Base-by-base conservation (phyloP, 1,140 invertebrate species). In the Linepithema humile region DNA sequence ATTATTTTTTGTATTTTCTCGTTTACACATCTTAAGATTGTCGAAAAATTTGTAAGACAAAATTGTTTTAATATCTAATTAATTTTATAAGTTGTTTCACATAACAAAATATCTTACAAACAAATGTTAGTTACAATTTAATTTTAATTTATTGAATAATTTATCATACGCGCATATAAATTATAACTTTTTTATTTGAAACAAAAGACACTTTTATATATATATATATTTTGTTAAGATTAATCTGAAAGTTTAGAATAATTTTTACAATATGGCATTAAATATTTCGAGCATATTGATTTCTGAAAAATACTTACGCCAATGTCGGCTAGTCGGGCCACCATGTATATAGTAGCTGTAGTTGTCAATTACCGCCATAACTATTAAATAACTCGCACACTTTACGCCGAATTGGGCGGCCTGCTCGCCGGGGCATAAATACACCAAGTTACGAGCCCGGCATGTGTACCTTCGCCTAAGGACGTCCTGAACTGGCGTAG, bases 371-470 rank as follows among this genome's bases (percentile, higher is more conserved):
- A 60, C n/a, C 43, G 82, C 73, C 73, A 23, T 70, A 83, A 67
- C 43, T 82, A 57, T 32, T 83, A 40, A 88, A 85, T 80, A 87
- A 89, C 67, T 84, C 59, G 45, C 53, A 32, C 32, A 64, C 10
- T 60, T 82, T 89, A 83, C 55, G 45, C 26, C 35, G 17, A 55
- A 86, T 48, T 45, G 40, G 23, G 10, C 38, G 10, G 50, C 29
- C 43, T 7, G 23, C 43, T 59, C 20, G 45, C 57, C 45, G n/a
- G n/a, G 60, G 32, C 43, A 26, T 82, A 87, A 85, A 85, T 84
- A 83, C 35, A 65, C 65, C 48, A 89, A 62, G 26, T 90, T 90
- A 89, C 83, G 84, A 89, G 74, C 59, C 35, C 35, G 45, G 64
- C 82, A 35, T 17, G 20, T n/a, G 35, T 20, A 55, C 74, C 23